Base-by-base conservation (phyloP, 2,113 vertebrate species). In the Choloepus hoffmanni region DNA sequence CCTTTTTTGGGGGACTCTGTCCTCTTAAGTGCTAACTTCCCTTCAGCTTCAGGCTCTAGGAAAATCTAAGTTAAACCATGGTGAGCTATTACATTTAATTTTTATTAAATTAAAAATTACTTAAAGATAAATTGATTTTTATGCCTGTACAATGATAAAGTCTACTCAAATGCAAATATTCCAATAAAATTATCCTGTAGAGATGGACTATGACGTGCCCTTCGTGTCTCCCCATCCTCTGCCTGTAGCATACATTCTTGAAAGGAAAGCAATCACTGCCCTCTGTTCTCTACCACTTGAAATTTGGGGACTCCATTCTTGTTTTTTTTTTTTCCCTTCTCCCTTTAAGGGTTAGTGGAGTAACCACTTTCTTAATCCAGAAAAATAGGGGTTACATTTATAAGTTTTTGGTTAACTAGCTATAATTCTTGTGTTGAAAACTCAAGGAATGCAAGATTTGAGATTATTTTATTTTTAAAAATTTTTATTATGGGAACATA, bases 391-490 rank as follows among this genome's bases (percentile, higher is more conserved):
- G 16, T 62, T 48, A 45, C 24, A 94, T 63, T 73, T 89, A 15
- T 3, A 89, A 5, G 82, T 78, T 86, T 62, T 33, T 78, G 45
- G 40, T 87, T 60, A 78, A 74, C 92, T 72, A 55, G 3, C 30
- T 87, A 1, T 14, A 79, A 87, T n/a, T 68, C 10, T n/a, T 87
- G 63, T 24, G 14, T 53, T 79, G 33, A 26, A 81, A 92, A 50
- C 2, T 87, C 23, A 24, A 10, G 50, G 45, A 74, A 5, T 82
- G 3, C 26, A 87, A 92, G 30, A 15, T 8, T 70, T 93, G 36
- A 91, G 14, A 23, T 74, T 73, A 68, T 93, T 85, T 40, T n/a
- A 43, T 65, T 91, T 73, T 65, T 28, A 13, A 62, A 62, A 95
- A 86, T 55, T 81, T 58, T 58, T 58, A 50, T 58, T 58, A 7